phyloP scores from a whole-genome alignment of 2,888 invertebrate genomes.

The Fissipunctia ypsillon region DNA sequence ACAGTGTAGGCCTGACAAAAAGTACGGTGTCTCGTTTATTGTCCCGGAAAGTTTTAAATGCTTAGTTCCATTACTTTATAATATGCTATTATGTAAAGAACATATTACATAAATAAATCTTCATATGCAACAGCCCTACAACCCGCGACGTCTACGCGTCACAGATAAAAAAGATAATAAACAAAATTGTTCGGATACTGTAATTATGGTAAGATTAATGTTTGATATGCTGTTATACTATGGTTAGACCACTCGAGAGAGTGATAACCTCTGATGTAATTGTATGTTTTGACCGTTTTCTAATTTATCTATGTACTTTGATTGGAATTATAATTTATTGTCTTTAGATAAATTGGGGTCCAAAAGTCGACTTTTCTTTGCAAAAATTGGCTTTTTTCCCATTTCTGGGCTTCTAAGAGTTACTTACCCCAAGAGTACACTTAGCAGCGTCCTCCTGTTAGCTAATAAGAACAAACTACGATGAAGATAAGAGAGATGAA shows the following conservation, averaged over 20 bases:
- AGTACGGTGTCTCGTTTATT: too few relatives aligned
- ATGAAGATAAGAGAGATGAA: too few relatives aligned
- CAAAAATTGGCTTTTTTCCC: background rate
- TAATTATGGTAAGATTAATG: constrained; percentile 37
- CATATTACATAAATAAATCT: constrained; percentile 11
- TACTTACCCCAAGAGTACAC: background rate
- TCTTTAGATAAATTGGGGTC: background rate
- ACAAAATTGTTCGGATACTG: constrained; percentile 28
- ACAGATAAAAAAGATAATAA: constrained; percentile 39
- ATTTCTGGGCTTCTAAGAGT: background rate
- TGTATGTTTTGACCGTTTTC: constrained; percentile 12
- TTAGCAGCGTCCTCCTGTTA: background rate
- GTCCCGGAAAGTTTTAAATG: too few relatives aligned
- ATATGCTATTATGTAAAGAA: background rate
- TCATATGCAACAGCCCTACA: background rate
- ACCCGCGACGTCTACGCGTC: background rate
- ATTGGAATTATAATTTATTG: constrained; percentile 1
- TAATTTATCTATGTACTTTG: constrained; percentile 3
- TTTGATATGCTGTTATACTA: constrained; percentile 21
- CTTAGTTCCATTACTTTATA: background rate
- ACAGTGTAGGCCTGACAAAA: too few relatives aligned
- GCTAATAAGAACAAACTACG: background rate
- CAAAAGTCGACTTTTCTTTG: background rate
- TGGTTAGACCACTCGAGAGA: constrained; percentile 9
- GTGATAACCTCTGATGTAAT: constrained; percentile 33